A percentile compares a stretch with the other conserved stretches of the same genome.
Conservation (phyloP, 2,797 vertebrate genomes). For the Esox lucius region DNA sequence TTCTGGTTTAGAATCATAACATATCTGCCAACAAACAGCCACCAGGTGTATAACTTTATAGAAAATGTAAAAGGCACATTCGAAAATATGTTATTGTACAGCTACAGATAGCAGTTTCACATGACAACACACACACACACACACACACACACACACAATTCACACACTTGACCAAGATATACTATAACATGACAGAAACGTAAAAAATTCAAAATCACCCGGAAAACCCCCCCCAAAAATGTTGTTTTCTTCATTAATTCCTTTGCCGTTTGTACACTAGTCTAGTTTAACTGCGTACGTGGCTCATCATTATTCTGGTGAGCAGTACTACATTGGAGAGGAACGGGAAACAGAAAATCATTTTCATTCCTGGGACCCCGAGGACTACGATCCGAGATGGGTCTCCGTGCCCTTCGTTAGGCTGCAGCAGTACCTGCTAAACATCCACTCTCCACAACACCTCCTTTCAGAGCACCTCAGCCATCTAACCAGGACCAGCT, state of each 20-base stretch:
- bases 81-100: neutral
- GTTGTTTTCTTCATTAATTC: slow-evolving; percentile 64
- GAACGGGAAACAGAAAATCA: slow-evolving; percentile 65
- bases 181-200: neutral
- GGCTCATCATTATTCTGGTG: slow-evolving; percentile 90
- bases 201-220: slow-evolving; percentile 11
- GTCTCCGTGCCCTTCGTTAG: slow-evolving; percentile 65
- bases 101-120: neutral
- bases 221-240: slow-evolving; percentile 29
- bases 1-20: neutral
- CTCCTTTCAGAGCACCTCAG: slow-evolving; percentile 93
- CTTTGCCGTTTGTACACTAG: slow-evolving; percentile 62
- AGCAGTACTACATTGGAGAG: slow-evolving; percentile 81
- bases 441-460: slow-evolving; percentile 95
- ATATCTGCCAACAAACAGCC: neutral
- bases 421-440: slow-evolving; percentile 79
- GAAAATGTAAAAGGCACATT: neutral
- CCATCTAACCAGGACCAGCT: slow-evolving; percentile 79
- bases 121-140: neutral
- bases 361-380: slow-evolving; percentile 70
- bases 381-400: slow-evolving; percentile 70
- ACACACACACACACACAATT: slow-evolving; percentile 4
- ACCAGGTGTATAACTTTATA: neutral
- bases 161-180: neutral
- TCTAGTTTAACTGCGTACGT: slow-evolving; percentile 72